Evolutionary conservation across 92 coral and sea anemone species (phyloP).

Genomic region (Diadumene lineata): DNA sequence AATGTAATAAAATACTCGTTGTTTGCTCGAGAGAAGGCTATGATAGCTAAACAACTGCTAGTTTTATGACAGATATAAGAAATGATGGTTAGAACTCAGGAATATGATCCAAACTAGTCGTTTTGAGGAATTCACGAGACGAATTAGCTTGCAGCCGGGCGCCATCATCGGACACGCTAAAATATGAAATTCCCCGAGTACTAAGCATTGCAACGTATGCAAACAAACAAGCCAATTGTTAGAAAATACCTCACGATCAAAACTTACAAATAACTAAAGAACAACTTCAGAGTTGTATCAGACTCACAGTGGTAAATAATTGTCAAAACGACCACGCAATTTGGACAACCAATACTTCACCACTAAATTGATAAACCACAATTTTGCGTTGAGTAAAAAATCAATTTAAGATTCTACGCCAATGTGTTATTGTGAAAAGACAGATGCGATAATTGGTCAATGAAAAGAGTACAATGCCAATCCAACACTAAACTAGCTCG

Average conservation of each 20-base stretch:
- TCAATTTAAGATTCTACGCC: neutral
- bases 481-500: neutral
- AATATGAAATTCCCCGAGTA: slow-evolving; percentile 2
- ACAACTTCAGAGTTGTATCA: neutral
- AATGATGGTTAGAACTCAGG: slow-evolving; percentile 21
- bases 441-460: slow-evolving; percentile 21
- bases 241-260: neutral
- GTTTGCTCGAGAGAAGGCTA: neutral
- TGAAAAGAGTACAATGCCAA: slow-evolving; percentile 18
- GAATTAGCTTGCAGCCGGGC: slow-evolving; percentile 3
- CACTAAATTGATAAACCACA: neutral
- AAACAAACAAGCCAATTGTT: neutral
- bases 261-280: neutral
- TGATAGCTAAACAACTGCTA: neutral
- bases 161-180: neutral
- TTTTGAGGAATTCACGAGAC: slow-evolving; percentile 20
- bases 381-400: neutral
- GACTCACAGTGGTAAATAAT: neutral
- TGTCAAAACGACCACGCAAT: slow-evolving; percentile 20
- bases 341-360: neutral
- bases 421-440: slow-evolving; percentile 6
- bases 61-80: slow-evolving; percentile 25
- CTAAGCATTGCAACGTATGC: neutral
- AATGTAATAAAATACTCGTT: slow-evolving; percentile 1
- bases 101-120: slow-evolving; percentile 36